Base-by-base conservation (phyloP, 2,797 vertebrate genomes). In the Sebastes vulpes region DNA sequence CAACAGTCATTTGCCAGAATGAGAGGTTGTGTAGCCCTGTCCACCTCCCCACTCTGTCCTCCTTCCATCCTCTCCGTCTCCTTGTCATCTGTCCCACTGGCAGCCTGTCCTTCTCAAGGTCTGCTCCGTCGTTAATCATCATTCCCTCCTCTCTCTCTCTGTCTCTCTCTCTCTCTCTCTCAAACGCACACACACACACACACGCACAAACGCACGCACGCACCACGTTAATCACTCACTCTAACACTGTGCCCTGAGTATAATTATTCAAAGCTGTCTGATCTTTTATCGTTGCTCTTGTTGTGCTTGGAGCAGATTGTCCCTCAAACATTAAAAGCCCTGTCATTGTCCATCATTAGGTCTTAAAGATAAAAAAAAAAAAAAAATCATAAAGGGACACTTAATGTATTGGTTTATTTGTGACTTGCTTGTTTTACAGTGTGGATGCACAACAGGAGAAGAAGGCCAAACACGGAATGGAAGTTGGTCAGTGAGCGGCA, bases 21-120 rank as follows among this genome's bases (percentile, higher is more conserved):
- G 71, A 82, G 72, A 53, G 59, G 80, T 68, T 83, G 46, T 82
- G 68, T 75, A 25, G 54, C 28, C 29, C 67, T 75, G 78, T 83
- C 83, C 79, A 81, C 86, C 80, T 81, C 77, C 69, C 58, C 38
- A 14, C 72, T 77, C 65, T 4, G 58, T 71, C 54, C 65, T 52
- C 48, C 58, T 57, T 35, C 63, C 65, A 73, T 95, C 92, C 89
- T 42, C 72, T 94, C 86, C 92, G 89, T 92, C 87, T 89, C 80
- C 92, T 94, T 94, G 92, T 94, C 93, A 90, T 91, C 94, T 77
- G 87, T 94, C 92, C 84, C 52, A n/a, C 18, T 53, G 60, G 72
- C 86, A 75, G 72, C 77, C 83, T 79, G 91, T 91, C 92, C 90
- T 89, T 89, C 88, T 84, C 90, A 92, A 92, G 85, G 81, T 89